Evolutionary conservation across 1,140 invertebrate genomes (phyloP), one percentile per base, ranked within the genome.

Genomic region (Lethocerus indicus): DNA sequence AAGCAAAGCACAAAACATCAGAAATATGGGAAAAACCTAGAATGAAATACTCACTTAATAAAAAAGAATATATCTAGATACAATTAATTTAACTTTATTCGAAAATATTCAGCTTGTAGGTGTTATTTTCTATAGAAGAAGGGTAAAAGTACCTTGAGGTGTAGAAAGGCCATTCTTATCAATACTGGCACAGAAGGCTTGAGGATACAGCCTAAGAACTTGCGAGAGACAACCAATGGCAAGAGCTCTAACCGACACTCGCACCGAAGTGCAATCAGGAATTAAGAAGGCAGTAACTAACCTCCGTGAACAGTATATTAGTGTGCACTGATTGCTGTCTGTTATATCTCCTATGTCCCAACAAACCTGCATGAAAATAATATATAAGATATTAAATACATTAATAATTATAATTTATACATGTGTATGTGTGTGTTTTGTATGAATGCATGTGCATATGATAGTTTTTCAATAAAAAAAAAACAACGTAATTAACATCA

Each of bases 191-290:
- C 76, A 71, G 35, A 87, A 74, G n/a, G 78, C 62, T 47, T 74
- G 67, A 1, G 88, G 85, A 58, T 78, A 76, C 26, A 89, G 57
- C 25, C 69, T 69, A 24, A 88, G 61, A 26, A 83, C 72, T 39
- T 74, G 72, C 1, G 75, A 72, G 1, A 92, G 58, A 62, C 83
- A 88, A 27, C 72, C 76, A 3, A 91, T 59, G 1, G 86, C 82
- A 27, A 88, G 71, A 1, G 82, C 77, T 67, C 91, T 90, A 0
- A 89, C 76, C 51, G 86, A 90, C 14, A 92, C 83, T 27, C 87
- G 69, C 9, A 87, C 77, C 13, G 76, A 63, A 42, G 83, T 72
- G 35, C 79, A 41, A 44, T 61, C 25, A 67, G 66, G 24, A 13
- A 92, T 64, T 3, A 93, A 65, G 64, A 88, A 92, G 24, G 78